These are phyloP conservation scores for Ostrea edulis DNA, from an alignment of 1,140 invertebrate species.

Conservation along the genomic window DNA sequence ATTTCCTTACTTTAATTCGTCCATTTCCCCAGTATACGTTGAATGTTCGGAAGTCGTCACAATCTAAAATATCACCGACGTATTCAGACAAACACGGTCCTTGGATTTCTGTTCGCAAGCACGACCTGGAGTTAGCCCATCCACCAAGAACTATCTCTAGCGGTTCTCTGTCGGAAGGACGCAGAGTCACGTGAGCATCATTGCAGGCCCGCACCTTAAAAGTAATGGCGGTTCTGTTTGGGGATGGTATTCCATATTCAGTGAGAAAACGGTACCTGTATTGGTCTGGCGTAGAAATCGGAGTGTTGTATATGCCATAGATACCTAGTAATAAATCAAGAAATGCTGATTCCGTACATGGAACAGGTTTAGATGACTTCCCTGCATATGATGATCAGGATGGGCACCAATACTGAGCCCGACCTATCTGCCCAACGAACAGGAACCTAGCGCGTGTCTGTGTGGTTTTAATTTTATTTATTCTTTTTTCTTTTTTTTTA, in stretches of 20 bases:
- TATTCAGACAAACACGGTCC: neutral
- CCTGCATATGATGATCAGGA: too few species aligned
- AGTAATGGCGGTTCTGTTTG: neutral
- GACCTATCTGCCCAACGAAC: too few species aligned
- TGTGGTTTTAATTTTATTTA: too few species aligned
- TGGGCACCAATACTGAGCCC: too few species aligned
- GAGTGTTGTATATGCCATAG: neutral
- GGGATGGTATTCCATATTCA: neutral
- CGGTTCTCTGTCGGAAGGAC: neutral
- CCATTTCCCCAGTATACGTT: neutral
- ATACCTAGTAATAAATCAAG: neutral
- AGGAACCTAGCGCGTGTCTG: too few species aligned
- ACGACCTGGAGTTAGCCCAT: neutral
- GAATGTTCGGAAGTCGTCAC: neutral
- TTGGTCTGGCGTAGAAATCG: neutral
- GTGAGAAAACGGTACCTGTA: neutral
- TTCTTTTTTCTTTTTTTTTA: too few species aligned
- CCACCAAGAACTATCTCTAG: neutral
- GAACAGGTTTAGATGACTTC: too few species aligned
- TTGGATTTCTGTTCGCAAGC: neutral
- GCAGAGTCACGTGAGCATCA: neutral
- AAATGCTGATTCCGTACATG: too few species aligned
- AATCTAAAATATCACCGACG: neutral
- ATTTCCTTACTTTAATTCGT: neutral
- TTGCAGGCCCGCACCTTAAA: neutral